These are phyloP conservation scores for Belonocnema kinseyi DNA, from an alignment of 1,140 invertebrate genomes.

Conservation along the genomic window DNA sequence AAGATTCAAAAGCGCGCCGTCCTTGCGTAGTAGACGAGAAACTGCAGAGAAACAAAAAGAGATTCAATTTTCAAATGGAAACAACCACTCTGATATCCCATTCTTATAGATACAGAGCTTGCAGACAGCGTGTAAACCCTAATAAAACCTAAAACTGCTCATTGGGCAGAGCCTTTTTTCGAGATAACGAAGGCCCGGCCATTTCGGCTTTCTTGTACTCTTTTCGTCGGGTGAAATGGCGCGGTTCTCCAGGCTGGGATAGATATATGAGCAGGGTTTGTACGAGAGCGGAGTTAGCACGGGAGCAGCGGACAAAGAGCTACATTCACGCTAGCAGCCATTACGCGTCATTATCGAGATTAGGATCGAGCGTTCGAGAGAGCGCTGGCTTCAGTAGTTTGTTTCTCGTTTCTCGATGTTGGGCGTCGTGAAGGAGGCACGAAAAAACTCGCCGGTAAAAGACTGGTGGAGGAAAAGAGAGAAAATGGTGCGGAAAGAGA, in stretches of 20 bases:
- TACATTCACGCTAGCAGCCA: constrained; percentile 74
- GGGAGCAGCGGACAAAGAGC: constrained; percentile 65
- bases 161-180: constrained; percentile 13
- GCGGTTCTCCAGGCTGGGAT: constrained; percentile 55
- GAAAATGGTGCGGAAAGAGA: neutral
- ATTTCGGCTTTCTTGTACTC: constrained; percentile 54
- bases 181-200: constrained; percentile 38
- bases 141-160: constrained; percentile 12
- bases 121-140: constrained; percentile 15
- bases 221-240: constrained; percentile 66
- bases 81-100: neutral
- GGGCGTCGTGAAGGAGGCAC: constrained; percentile 34
- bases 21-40: neutral
- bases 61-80: constrained; percentile 30
- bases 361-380: constrained; percentile 69
- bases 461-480: constrained; percentile 14
- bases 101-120: neutral
- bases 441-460: constrained; percentile 45
- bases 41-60: neutral
- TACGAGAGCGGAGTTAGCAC: constrained; percentile 46
- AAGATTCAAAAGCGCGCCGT: neutral
- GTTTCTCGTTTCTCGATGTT: constrained; percentile 41
- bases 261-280: constrained; percentile 62
- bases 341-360: constrained; percentile 77
- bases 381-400: constrained; percentile 2